Evolutionary conservation across 2,113 vertebrate species (phyloP), one percentile per base, ranked within the genome.

Genomic region (Acanthisitta chloris): DNA sequence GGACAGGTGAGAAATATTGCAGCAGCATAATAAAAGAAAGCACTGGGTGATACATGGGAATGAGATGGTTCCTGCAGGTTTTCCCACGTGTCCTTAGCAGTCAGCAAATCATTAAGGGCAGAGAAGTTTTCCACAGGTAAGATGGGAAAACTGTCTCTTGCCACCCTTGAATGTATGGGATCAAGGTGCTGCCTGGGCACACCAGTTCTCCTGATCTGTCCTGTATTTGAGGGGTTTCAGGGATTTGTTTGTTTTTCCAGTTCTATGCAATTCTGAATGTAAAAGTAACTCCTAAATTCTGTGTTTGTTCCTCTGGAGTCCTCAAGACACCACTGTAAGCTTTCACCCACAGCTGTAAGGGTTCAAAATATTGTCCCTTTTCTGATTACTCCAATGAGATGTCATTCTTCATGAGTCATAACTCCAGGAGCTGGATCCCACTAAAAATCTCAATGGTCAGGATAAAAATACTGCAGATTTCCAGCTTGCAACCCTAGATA

Each of bases 1-100:
- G 93, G 77, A 79, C 61, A 93, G 66, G 58, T 36, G 49, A 85
- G 61, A 94, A 93, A 86, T 85, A 81, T 36, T 88, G 81, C 71
- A 96, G 42, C 20, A 71, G 29, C 14, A 33, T 26, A 26, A n/a
- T n/a, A 20, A 58, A 58, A 45, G 38, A 15, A 52, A 20, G 9
- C 28, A 69, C 45, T 13, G 52, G 58, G 58, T 62, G 34, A 88
- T 73, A 24, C 64, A 66, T 2, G 18, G 31, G 31, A 49, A 73
- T 1, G 19, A 83, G 59, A 34, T 81, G 67, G 59, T 49, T 78
- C 71, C 62, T 76, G 28, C 21, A 48, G 48, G 26, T 79, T 80
- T 64, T 52, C 79, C 55, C 36, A 9, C 2, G 1, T 26, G 42
- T 52, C 71, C 61, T 91, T 49, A 78, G n/a, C 29, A 87, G 55